Base-by-base conservation (phyloP, 2,888 invertebrate species). In the Drosophila barbarae region DNA sequence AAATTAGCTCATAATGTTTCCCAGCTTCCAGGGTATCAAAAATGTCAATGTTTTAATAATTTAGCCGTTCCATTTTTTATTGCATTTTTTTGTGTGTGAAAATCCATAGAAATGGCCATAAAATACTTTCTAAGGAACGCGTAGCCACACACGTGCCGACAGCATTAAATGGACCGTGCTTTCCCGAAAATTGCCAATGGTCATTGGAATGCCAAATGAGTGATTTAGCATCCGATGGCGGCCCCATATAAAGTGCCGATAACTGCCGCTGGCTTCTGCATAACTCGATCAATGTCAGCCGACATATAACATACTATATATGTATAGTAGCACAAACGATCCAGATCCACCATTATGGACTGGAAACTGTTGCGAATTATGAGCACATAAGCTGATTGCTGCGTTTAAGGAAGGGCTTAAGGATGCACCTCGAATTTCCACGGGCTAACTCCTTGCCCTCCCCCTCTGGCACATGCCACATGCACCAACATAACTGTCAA, bases 381-480 rank as follows among this genome's bases (percentile, higher is more conserved):
- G 59, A 26, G 13, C 46, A 32, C 52, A 52, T 68, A 67, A 68
- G 67, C 67, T 59, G 47, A 68, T 68, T 68, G 67, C 49, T 23
- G 34, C 69, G 52, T 59, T 68, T 68, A 68, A 68, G 63, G 32
- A 54, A 64, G 15, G 64, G 64, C 47, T 53, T 44, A 54, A 64
- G 54, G 54, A 65, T 64, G 36, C 65, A 63, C 47, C 61, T 50
- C 23, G 46, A 34, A 35, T 50, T 61, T 61, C 42, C 60, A 52
- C n/a, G 26, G 26, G 26, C 26, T 28, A 35, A 34, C 30, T 18
- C 18, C 18, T 12, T 28, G 9, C 13, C 3, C 15, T 35, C 13
- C n/a, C 12, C 55, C 5, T 52, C 32, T 10, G 15, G 13, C 58
- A 55, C 55, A 34, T 47, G 42, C n/a, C 32, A 12, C 61, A 30